Base-by-base conservation (phyloP, 2,888 invertebrate genomes). In the Diploptera punctata region DNA sequence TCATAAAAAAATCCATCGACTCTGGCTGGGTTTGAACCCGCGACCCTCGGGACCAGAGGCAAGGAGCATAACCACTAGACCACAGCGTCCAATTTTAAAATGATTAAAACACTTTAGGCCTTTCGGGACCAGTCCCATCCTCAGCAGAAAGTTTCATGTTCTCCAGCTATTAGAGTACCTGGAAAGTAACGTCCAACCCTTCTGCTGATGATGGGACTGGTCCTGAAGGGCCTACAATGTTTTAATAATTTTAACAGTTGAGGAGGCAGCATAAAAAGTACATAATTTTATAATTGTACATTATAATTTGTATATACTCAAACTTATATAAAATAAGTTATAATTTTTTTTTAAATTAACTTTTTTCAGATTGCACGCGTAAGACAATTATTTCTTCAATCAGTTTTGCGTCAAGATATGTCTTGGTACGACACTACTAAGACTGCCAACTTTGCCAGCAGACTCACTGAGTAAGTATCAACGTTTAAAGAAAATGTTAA, bases 341-440 rank as follows among this genome's bases (percentile, higher is more conserved):
- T 68, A n/a, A 2, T 62, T 1, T 24, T 49, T 26, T n/a, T 24
- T n/a, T 21, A 18, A 21, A 43, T 26, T 29, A 1, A 68, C 13
- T 38, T 19, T 38, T 73, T 67, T 29, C 83, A 87, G 80, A 80
- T 83, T 0, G 80, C 83, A 68, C 78, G 81, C 26, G 81, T 87
- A 19, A 78, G 86, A 18, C 78, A 80, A 26, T 76, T 77, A 29
- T 86, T 86, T 74, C 81, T 87, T 73, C 77, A 79, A 47, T 77
- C 81, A n/a, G 79, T 84, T 21, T 77, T 84, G 47, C 76, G 81
- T 4, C 83, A 84, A 74, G 82, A 84, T 73, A 83, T 83, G 71
- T 78, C 80, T 19, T 84, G 83, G 83, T 84, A 81, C 77, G 84
- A 84, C 76, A 80, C 80, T 31, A 80, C 83, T 72, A 79, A 81